phyloP scores from a whole-genome alignment of 2,888 invertebrate species.

The Tachina fera region DNA sequence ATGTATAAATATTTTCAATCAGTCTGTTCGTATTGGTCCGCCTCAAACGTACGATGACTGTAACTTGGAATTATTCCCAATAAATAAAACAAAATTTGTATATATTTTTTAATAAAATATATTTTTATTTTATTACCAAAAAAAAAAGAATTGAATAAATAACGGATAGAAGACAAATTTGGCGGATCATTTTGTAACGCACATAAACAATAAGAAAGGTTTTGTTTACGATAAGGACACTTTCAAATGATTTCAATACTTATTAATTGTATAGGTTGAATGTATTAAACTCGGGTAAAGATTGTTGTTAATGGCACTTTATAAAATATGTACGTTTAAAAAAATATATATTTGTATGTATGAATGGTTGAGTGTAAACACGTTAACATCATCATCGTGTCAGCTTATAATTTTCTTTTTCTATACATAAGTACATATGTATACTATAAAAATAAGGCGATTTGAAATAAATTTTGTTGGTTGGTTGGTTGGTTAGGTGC shows the following conservation, averaged over 20 bases:
- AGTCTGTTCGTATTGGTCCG: no score
- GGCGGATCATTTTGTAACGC: constrained; percentile 53
- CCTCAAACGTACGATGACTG: no score
- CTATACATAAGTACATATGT: background rate
- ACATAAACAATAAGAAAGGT: constrained; percentile 41
- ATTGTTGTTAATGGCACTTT: constrained; percentile 69
- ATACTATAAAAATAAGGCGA: constrained; percentile 9
- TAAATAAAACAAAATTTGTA: constrained; percentile 55
- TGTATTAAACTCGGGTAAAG: constrained; percentile 44
- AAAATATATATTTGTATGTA: constrained; percentile 1
- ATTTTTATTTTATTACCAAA: constrained; percentile 58
- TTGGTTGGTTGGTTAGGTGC: constrained; percentile 45
- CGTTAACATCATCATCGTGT: constrained; percentile 33
- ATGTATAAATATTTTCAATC: no score
- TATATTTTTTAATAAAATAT: constrained; percentile 51
- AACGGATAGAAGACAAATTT: constrained; percentile 62
- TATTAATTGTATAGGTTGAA: constrained; percentile 21
- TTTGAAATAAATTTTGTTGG: constrained; percentile 25
- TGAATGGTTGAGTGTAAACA: constrained; percentile 3
- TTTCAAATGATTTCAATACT: constrained; percentile 41
- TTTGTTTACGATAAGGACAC: constrained; percentile 57
- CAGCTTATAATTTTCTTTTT: constrained; percentile 50
- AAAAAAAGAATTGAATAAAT: constrained; percentile 41
- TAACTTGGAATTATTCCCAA: background rate
- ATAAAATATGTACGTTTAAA: constrained; percentile 51